Evolutionary conservation across 2,888 invertebrate species (phyloP), one percentile per base, ranked within the genome.

Genomic region (Ormyrus labotus): DNA sequence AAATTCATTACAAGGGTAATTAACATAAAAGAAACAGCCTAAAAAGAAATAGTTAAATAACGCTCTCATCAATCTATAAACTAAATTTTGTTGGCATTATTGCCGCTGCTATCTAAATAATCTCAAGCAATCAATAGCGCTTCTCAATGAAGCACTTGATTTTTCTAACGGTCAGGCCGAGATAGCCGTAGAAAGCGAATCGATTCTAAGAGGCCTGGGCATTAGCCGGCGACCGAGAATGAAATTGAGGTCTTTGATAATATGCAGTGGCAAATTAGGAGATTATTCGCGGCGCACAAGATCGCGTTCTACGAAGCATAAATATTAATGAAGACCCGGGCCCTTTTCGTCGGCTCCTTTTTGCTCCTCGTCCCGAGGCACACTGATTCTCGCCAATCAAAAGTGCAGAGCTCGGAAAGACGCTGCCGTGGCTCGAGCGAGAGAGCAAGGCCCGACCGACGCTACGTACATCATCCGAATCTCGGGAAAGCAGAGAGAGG

Each of bases 211-310:
- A 34, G 34, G 34, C 34, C 34, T 34, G 3, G 34, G 34, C 34
- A 34, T 34, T 34, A 34, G 55, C 10, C 6, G 45, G 55, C 13
- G 13, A 34, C 34, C 34, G 34, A 34, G 51, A n/a, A 55, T 48
- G 60, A 80, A 80, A 80, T 74, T 70, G 79, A 75, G 69, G 75
- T 67, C 75, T 70, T 57, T n/a, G 75, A 80, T 80, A 75, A 80
- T 80, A 75, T 80, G 75, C 75, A 75, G 58, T 75, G 75, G 80
- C 75, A 75, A 80, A 80, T 80, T 80, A 80, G 80, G 65, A 80
- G 75, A 80, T 80, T 80, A 71, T 80, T 75, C 80, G 68, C 78
- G 51, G 79, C 45, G 11, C 34, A n/a, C 55, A 45, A 6, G 57
- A 11, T 63, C 57, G 71, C 50, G 57, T 80, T 80, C 80, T 80